Base-by-base conservation (phyloP, 2,797 vertebrate genomes). In the Acanthurus lineatus region DNA sequence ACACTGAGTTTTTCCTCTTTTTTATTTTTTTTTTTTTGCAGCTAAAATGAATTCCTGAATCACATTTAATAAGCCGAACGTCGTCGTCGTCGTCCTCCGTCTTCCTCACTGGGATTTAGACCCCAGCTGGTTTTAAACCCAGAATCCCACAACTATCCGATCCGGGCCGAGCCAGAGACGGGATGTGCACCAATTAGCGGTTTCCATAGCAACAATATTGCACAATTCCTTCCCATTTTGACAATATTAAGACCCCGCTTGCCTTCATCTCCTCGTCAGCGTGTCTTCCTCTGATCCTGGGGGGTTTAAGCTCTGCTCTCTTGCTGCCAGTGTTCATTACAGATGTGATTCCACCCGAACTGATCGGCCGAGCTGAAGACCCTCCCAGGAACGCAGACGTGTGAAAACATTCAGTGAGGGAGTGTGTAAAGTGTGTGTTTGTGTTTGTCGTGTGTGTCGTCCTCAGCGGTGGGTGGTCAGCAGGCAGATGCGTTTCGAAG, bases 401-500 rank as follows among this genome's bases (percentile, higher is more conserved):
- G 28, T 32, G 28, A 32, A 32, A 32, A 32, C 28, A 32, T 32
- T 32, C 28, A 32, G 28, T 32, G 28, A 32, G 28, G 28, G 28
- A 32, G 4, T 32, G 28, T 32, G 28, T 32, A 25, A 25, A 32
- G 28, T 3, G 19, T 51, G 3, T 58, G 9, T 65, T 15, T 45
- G 68, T 22, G 32, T 56, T 32, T 66, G 16, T 45, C 1, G 1
- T 3, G 20, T 77, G 28, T 32, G 28, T 38, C 44, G 6, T 45
- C 56, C 49, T 16, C 91, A 99, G 98, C 94, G 95, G 77, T 99
- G 98, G 98, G 97, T 98, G 79, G 96, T 97, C 0, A 91, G 97
- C 88, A 96, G 96, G 81, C 98, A 99, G 93, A 99, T 99, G 97
- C 91, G 96, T 0, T 99, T 97, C 1, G 98, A 99, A 91, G 98